Conservation (phyloP, 1,140 invertebrate species). For the Neotoxoptera formosana region DNA sequence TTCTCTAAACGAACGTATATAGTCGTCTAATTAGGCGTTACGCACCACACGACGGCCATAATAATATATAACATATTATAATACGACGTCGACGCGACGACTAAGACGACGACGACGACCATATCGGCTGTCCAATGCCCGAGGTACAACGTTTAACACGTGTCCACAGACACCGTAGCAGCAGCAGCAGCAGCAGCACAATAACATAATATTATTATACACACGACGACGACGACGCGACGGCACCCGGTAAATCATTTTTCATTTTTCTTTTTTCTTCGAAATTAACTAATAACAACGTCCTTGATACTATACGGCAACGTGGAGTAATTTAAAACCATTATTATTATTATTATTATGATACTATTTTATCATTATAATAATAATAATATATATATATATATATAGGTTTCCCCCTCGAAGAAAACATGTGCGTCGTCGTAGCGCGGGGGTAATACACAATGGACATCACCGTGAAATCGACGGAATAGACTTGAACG, state of each 20-base stretch:
- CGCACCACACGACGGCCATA: conserved; percentile 21
- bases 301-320: conserved; percentile 32
- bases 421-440: not conserved
- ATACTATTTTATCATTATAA: conserved; percentile 12
- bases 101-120: not conserved
- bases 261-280: conserved; percentile 33
- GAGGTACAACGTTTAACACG: conserved; percentile 48
- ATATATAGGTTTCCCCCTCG: not conserved
- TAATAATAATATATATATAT: too few species aligned
- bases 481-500: conserved; percentile 52
- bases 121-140: not conserved
- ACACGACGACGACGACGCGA: not conserved
- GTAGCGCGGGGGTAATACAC: conserved; percentile 27
- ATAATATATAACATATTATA: not conserved
- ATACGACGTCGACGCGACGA: not conserved
- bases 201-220: not conserved
- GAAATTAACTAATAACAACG: conserved; percentile 53
- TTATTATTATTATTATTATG: not conserved
- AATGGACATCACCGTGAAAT: conserved; percentile 56
- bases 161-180: conserved; percentile 28
- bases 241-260: conserved; percentile 55
- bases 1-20: conserved; percentile 55
- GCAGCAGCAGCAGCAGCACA: too few species aligned
- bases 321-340: conserved; percentile 56
- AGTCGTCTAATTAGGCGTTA: conserved; percentile 56